Base-by-base conservation (phyloP, 2,888 invertebrate species). In the Pollenia angustigena region DNA sequence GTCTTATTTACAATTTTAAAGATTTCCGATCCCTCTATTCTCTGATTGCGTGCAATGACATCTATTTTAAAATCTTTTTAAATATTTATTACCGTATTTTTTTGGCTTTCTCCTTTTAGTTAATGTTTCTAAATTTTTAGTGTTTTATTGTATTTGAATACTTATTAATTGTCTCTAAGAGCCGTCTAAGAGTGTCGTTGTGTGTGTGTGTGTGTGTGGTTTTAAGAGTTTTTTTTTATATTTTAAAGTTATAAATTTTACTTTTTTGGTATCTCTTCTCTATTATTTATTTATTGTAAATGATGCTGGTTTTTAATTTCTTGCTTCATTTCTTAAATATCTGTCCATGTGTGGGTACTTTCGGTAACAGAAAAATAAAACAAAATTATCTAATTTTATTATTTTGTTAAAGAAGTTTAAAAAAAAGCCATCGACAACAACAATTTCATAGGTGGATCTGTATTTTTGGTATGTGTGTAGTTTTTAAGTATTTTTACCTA, bases 401-500 rank as follows among this genome's bases (percentile, higher is more conserved):
- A 66, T 64, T 68, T 54, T 46, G 62, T 62, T 11, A 62, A 50
- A 66, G 64, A 54, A 66, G 52, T 56, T 78, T 54, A 44, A 78
- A 52, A 64, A 54, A 78, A 54, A 64, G 11, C 56, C 56, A 32
- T 14, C 50, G 54, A 76, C 48, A 60, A 69, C 69, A 50, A 69
- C 68, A 60, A 69, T 52, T 16, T 23, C 23, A 50, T 10, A 66
- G 0, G n/a, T 48, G 18, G 6, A 6, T 56, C 11, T 12, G 18
- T 80, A n/a, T 50, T 60, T 62, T 44, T 2, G 10, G 11, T 60
- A n/a, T 23, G 23, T 60, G n/a, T 44, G 10, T 4, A 40, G 40
- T 42, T 50, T 75, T 81, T 58, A 75, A 81, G 78, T 87, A 79
- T 85, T 85, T 85, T 85, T 88, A 87, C 84, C 88, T 88, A 85